Evolutionary conservation across 2,113 vertebrate species (phyloP), one percentile per base, ranked within the genome.

Genomic region (Dasypus novemcinctus): DNA sequence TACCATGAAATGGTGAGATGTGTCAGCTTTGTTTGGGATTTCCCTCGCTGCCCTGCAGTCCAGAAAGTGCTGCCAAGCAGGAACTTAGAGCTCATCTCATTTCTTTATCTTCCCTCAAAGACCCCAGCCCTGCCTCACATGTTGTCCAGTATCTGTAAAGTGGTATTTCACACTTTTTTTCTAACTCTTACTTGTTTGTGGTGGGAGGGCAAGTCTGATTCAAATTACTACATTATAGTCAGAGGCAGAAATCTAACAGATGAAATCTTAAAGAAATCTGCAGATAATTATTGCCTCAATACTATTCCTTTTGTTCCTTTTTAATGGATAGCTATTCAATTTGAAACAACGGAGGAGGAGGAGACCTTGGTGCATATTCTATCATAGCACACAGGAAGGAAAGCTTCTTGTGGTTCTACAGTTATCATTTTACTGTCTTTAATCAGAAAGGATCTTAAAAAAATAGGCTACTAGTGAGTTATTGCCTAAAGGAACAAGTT

Each of bases 41-140:
- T 2, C 3, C 6, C 7, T 75, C 33, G 5, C 15, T 25, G 9
- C 0, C 12, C 9, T 5, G 1, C 15, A 21, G 2, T 49, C 68
- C 52, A 38, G 41, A 46, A 71, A 33, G 11, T 17, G 0, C 13
- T 52, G 10, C 36, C 29, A 63, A 74, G 15, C 27, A 81, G n/a
- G 54, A 85, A 11, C 52, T n/a, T 66, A 5, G 29, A 12, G 10
- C 10, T 88, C 18, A 5, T 43, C 7, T 76, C 49, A 49, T 88
- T 78, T 76, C n/a, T 5, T 90, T 76, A 54, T 38, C 27, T 86
- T 59, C 36, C 59, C 2, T 36, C 49, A 21, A 15, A 33, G 2
- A 41, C 52, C 20, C 17, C 8, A 64, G 57, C n/a, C 5, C 36
- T 79, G 21, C 2, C 7, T 86, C 69, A 9, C 41, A 11, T 64